Evolutionary conservation across 2,888 invertebrate genomes (phyloP).

Genomic region (Diarsia mendica): DNA sequence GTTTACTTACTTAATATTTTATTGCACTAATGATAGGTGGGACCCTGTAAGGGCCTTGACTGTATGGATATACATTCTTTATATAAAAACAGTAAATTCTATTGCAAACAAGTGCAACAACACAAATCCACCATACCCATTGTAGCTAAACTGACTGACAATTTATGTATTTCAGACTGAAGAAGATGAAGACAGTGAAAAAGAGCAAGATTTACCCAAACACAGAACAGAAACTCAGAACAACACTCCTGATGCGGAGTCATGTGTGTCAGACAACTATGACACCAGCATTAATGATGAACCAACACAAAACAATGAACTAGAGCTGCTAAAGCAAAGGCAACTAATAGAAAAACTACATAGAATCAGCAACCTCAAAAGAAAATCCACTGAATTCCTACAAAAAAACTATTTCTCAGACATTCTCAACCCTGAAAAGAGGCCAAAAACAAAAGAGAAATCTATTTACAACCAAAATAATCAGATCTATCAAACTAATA

Average conservation of each 20-base stretch:
- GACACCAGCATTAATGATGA: slow-evolving; percentile 78
- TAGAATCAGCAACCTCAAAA: slow-evolving; percentile 84
- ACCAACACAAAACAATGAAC: slow-evolving; percentile 75
- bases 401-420: slow-evolving; percentile 86
- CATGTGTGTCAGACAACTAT: slow-evolving; percentile 78
- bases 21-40: background rate
- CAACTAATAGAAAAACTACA: slow-evolving; percentile 87
- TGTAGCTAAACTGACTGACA: background rate
- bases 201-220: slow-evolving; percentile 81
- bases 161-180: slow-evolving; percentile 79
- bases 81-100: background rate
- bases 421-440: slow-evolving; percentile 82
- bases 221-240: slow-evolving; percentile 76
- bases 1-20: background rate
- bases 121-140: background rate
- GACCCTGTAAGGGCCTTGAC: background rate
- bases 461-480: slow-evolving; percentile 76
- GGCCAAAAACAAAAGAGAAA: slow-evolving; percentile 84
- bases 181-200: slow-evolving; percentile 83
- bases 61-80: background rate
- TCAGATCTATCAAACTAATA: slow-evolving; percentile 74
- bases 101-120: background rate
- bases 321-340: slow-evolving; percentile 83
- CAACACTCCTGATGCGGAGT: slow-evolving; percentile 79
- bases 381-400: slow-evolving; percentile 87